phyloP scores from a whole-genome alignment of 2,113 vertebrate species.

The Limanda limanda region DNA sequence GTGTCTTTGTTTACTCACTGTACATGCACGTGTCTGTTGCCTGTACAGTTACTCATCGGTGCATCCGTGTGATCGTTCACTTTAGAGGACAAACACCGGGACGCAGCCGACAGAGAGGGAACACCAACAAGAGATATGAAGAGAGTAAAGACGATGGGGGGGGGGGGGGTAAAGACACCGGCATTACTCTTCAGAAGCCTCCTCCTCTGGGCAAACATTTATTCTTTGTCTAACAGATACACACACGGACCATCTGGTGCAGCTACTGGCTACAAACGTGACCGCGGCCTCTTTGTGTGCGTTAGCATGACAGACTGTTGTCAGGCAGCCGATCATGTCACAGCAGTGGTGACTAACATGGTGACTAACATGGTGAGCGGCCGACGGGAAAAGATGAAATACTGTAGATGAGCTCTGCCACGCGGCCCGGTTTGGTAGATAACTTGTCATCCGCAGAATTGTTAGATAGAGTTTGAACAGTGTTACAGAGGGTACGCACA shows the following conservation, averaged over 20 bases:
- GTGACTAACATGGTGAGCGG: not conserved
- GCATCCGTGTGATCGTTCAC: constrained; percentile 53
- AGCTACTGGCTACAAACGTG: constrained; percentile 16
- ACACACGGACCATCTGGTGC: constrained; percentile 40
- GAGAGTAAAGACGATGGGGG: constrained; percentile 16
- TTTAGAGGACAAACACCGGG: constrained; percentile 66
- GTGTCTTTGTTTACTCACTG: not conserved
- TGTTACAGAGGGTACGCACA: too few species aligned
- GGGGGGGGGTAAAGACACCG: constrained; percentile 1
- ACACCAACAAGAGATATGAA: constrained; percentile 27
- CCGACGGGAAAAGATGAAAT: constrained; percentile 49
- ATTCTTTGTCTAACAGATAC: constrained; percentile 45
- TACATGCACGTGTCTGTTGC: not conserved
- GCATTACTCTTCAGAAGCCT: constrained; percentile 37
- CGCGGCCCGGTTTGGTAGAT: constrained; percentile 2
- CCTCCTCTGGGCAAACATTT: constrained; percentile 38
- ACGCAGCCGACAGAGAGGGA: constrained; percentile 13
- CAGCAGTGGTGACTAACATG: constrained; percentile 21
- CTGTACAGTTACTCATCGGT: constrained; percentile 36
- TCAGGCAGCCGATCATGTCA: constrained; percentile 11
- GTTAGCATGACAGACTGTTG: constrained; percentile 42
- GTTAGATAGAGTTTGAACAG: too few species aligned
- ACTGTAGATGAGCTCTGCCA: constrained; percentile 7
- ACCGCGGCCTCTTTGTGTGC: constrained; percentile 20
- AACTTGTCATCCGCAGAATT: too few species aligned